These are phyloP conservation scores for Perodicticus potto DNA, from an alignment of 2,797 vertebrate genomes.

Conservation along the genomic window DNA sequence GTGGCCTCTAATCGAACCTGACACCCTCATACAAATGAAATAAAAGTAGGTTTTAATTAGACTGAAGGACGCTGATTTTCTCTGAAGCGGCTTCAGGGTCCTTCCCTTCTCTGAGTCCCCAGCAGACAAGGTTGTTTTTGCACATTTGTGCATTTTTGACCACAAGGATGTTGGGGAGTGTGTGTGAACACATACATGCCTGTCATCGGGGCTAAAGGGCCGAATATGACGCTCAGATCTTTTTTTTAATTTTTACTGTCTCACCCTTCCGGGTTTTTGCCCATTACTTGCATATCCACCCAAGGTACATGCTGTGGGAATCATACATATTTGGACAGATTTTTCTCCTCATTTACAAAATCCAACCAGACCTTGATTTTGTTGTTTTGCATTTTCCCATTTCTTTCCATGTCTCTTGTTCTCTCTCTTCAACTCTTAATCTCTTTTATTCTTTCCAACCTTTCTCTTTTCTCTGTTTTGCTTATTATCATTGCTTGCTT, in stretches of 20 bases:
- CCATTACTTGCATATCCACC: not conserved
- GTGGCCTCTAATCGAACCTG: conserved; percentile 61
- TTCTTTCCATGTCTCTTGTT: not conserved
- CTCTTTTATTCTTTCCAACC: not conserved
- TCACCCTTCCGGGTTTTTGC: not conserved
- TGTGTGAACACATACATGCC: not conserved
- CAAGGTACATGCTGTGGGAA: not conserved
- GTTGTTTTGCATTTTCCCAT: not conserved
- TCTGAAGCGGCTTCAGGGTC: not conserved
- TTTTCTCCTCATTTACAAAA: not conserved
- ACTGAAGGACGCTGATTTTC: conserved; percentile 1
- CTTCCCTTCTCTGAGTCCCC: not conserved
- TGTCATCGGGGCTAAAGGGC: fast-evolving
- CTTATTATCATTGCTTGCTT: not conserved
- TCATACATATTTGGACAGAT: not conserved
- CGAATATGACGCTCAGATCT: not conserved
- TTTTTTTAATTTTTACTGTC: not conserved
- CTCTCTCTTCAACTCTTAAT: not conserved
- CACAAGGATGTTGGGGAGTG: no score
- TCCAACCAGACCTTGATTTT: not conserved
- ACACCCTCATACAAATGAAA: conserved; percentile 63
- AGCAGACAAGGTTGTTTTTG: not conserved
- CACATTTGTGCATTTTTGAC: no score
- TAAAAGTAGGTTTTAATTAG: conserved; percentile 70
- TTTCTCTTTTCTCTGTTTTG: not conserved